Conservation (phyloP, 2,113 vertebrate species). For the Sinocyclocheilus anshuiensis region DNA sequence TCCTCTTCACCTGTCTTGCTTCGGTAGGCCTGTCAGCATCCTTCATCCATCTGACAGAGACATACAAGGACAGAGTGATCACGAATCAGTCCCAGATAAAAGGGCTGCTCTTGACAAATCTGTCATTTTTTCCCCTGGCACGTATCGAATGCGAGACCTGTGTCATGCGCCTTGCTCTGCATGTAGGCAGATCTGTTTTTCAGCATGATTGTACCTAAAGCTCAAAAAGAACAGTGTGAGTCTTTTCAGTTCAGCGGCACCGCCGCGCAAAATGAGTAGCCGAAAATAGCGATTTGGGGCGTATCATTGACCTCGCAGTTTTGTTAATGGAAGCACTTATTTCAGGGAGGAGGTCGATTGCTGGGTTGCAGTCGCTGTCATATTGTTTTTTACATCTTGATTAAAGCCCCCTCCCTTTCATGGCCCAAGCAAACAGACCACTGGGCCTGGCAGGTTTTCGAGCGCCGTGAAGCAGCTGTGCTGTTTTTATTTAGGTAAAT, state of each 20-base stretch:
- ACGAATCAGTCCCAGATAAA: conserved; percentile 17
- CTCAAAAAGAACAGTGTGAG: not conserved
- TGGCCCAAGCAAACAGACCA: conserved; percentile 32
- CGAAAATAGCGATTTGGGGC: conserved; percentile 52
- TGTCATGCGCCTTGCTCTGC: not conserved
- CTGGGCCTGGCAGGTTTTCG: not conserved
- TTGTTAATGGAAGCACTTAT: conserved; percentile 65
- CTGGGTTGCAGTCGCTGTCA: conserved; percentile 63
- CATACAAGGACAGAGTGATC: not conserved
- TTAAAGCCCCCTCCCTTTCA: conserved; percentile 42
- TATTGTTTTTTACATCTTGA: conserved; percentile 67
- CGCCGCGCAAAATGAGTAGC: conserved; percentile 8
- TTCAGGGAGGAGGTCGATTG: conserved; percentile 65
- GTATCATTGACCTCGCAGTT: conserved; percentile 67
- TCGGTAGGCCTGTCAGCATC: not conserved
- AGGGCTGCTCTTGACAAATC: conserved; percentile 17
- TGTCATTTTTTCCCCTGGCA: not conserved
- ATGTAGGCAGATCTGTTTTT: conserved; percentile 22
- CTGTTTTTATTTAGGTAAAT: not conserved
- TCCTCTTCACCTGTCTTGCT: conserved; percentile 25
- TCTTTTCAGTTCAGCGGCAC: not conserved
- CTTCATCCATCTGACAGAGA: conserved; percentile 10
- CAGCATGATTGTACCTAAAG: conserved; percentile 5
- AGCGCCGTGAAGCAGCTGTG: not conserved
- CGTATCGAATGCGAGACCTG: not conserved